Evolutionary conservation across 2,797 vertebrate species (phyloP).

Genomic region (Hirundo rustica): DNA sequence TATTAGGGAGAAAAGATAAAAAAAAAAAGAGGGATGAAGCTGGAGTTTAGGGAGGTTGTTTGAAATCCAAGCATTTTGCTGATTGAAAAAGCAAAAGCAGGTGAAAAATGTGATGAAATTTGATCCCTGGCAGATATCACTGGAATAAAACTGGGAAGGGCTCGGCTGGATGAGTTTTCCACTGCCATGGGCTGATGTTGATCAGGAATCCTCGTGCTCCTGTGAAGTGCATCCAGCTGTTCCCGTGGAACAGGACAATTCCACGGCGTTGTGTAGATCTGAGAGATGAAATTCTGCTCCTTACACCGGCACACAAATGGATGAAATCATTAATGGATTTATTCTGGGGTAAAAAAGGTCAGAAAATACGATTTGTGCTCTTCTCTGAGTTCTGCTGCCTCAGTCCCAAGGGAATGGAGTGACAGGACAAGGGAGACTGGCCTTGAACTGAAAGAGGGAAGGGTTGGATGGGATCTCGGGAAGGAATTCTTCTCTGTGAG

Average conservation of each 20-base stretch:
- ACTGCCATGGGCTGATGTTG: not conserved
- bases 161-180: rapidly evolving
- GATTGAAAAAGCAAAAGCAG: not conserved
- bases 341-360: not conserved
- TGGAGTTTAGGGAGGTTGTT: not conserved
- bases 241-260: not conserved
- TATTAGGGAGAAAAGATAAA: not conserved
- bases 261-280: not conserved
- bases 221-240: not conserved
- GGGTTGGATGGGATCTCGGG: not conserved
- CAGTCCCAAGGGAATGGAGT: not conserved
- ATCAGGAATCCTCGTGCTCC: not conserved
- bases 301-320: not conserved
- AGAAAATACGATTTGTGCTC: not conserved
- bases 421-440: not conserved
- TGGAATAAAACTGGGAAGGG: not conserved
- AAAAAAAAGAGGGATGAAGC: not conserved
- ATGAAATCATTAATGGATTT: not conserved
- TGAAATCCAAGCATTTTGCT: not conserved
- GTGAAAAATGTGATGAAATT: not conserved
- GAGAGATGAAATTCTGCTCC: not conserved
- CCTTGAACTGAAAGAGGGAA: not conserved
- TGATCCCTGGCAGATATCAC: not conserved
- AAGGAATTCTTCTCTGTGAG: not conserved
- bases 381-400: not conserved